Base-by-base conservation (phyloP, 2,113 vertebrate genomes). In the Echinops telfairi region DNA sequence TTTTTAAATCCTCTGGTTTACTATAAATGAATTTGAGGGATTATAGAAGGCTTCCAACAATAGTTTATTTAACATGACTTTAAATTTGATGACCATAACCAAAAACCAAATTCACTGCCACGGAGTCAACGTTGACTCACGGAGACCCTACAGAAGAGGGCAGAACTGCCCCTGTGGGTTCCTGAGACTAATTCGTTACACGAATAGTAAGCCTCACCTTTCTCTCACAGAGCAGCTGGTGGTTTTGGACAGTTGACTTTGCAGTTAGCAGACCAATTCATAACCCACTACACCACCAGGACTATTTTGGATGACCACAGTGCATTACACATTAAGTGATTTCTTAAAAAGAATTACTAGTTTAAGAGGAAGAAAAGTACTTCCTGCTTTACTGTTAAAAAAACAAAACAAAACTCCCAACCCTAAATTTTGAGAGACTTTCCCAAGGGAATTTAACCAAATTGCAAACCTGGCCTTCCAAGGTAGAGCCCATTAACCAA, bases 1-100 rank as follows among this genome's bases (percentile, higher is more conserved):
- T 14, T 70, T 53, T 2, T n/a, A 5, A 11, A 43, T 60, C 15
- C 47, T 58, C 70, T 85, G 25, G 60, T 17, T 85, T 40, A 86
- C 53, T 81, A 77, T 58, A 57, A 76, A 83, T 43, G n/a, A 82
- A 43, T 47, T 81, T 90, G 88, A 87, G 88, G 64, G n/a, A 89
- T 17, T 53, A 16, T 22, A 58, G 9, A 91, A 78, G 43, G 68
- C 8, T 8, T 62, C 75, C 73, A 84, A 89, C 7, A 88, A 62
- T 4, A 47, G 17, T 82, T 85, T 88, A 64, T 47, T 2, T 80
- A 76, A 70, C 76, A 88, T 5, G 25, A 93, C 25, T 76, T 91
- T 86, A 53, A 86, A 38, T 22, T 81, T 82, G 93, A 57, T 53
- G 31, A 53, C 47, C 47, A 53, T 53, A 53, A 53, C 47, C 47